phyloP scores from a whole-genome alignment of 1,140 invertebrate species.

The Aethina tumida region DNA sequence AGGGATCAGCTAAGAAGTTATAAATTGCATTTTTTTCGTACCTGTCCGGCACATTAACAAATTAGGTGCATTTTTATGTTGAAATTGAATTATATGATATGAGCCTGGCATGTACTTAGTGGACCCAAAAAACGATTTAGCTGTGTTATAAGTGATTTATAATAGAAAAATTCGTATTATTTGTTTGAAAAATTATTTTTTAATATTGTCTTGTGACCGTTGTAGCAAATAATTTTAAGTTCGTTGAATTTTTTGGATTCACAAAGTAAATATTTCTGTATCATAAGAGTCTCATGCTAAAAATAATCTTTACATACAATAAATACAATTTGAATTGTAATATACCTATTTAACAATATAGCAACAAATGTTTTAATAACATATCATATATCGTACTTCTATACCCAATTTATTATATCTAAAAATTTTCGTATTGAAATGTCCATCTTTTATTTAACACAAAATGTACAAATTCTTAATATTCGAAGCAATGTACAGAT shows the following conservation, averaged over 20 bases:
- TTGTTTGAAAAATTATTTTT: constrained; percentile 7
- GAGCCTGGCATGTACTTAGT: too few species aligned
- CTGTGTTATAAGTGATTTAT: constrained; percentile 6
- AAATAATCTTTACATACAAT: constrained; percentile 8
- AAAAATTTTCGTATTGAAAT: constrained; percentile 16
- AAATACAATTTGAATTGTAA: constrained; percentile 15
- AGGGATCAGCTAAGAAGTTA: constrained; percentile 25
- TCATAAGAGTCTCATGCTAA: constrained; percentile 6
- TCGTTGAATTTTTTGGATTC: constrained; percentile 1
- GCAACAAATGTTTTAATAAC: constrained; percentile 28
- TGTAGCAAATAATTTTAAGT: constrained; percentile 4
- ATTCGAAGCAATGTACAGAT: constrained; percentile 24
- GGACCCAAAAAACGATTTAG: constrained; percentile 11
- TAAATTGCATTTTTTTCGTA: constrained; percentile 16
- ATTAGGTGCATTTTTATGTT: constrained; percentile 8
- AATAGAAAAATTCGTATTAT: not conserved
- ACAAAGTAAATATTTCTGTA: constrained; percentile 4
- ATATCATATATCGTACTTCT: constrained; percentile 18
- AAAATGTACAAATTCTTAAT: constrained; percentile 24
- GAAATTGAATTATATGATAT: constrained; percentile 17
- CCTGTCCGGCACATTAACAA: constrained; percentile 8
- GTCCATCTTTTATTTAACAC: constrained; percentile 17
- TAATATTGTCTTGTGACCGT: constrained; percentile 3
- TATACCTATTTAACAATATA: constrained; percentile 29
- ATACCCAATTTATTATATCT: constrained; percentile 18